Conservation (phyloP, 30 jellyfish, hydroid and myxozoan genomes). For the Pelagia noctiluca region DNA sequence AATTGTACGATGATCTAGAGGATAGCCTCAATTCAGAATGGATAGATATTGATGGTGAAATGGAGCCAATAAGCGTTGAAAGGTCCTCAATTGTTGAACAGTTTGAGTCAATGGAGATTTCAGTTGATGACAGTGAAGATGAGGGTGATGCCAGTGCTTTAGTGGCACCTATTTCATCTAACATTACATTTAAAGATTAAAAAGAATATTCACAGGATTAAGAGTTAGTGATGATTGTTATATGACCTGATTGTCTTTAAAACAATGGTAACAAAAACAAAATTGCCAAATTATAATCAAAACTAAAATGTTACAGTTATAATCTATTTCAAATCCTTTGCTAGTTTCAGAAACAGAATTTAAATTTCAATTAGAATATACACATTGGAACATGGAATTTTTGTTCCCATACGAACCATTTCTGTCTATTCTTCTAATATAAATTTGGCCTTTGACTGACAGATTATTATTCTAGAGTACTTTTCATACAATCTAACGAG, state of each 20-base stretch:
- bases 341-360: no score
- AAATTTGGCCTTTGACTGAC: no score
- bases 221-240: conserved; percentile 6
- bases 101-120: neutral
- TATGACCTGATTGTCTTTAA: no score
- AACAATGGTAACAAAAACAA: no score
- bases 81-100: neutral
- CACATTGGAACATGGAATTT: no score
- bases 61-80: conserved; percentile 1
- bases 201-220: conserved; percentile 5
- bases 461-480: neutral
- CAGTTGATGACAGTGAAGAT: conserved; percentile 13
- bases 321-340: no score
- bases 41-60: conserved; percentile 6
- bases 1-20: neutral
- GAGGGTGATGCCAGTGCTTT: conserved; percentile 20
- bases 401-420: neutral
- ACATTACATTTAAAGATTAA: neutral
- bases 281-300: no score
- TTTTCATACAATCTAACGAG: neutral
- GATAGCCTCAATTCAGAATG: conserved; percentile 8
- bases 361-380: no score
- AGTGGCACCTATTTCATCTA: conserved; percentile 7
- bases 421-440: neutral
- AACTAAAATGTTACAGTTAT: no score